Percentiles rank a stretch among this genome's conserved stretches.
phyloP scores from a whole-genome alignment of 64 coral and sea anemone species.

The Montipora foliosa region DNA sequence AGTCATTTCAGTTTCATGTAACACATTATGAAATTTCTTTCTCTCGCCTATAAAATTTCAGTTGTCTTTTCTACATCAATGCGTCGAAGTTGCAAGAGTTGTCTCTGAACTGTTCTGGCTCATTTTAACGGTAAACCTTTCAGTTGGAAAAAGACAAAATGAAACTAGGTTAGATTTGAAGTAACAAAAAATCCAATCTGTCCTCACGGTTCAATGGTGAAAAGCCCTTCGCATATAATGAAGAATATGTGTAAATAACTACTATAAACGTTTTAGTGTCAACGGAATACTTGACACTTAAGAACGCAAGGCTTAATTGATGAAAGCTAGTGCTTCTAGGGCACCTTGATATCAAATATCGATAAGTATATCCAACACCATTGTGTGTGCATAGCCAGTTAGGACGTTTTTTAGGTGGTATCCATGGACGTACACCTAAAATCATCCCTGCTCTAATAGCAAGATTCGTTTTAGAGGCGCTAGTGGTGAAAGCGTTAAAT shows the following conservation, averaged over 20 bases:
- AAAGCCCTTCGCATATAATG: not conserved
- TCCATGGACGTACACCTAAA: not conserved
- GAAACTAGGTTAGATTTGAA: too few relatives aligned
- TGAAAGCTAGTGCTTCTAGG: not conserved
- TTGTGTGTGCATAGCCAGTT: not conserved
- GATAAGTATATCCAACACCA: not conserved
- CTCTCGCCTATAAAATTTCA: not conserved
- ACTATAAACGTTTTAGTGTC: not conserved
- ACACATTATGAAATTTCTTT: not conserved
- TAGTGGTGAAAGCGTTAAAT: too few relatives aligned
- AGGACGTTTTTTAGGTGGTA: not conserved
- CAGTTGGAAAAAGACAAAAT: not conserved
- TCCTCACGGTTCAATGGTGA: not conserved
- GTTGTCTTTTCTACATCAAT: not conserved
- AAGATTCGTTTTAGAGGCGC: too few relatives aligned
- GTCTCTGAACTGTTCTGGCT: too few relatives aligned
- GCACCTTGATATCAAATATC: slow-evolving; percentile 31
- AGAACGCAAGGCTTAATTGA: not conserved
- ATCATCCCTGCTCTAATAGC: not conserved
- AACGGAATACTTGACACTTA: not conserved
- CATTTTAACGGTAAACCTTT: not conserved
- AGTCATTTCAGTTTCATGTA: too few relatives aligned
- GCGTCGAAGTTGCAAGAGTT: not conserved
- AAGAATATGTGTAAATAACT: slow-evolving; percentile 25
- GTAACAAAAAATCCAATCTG: too few relatives aligned